A percentile compares a stretch with the other conserved stretches of the same genome.
These are phyloP conservation scores for Pedionomus torquatus DNA, from an alignment of 2,113 vertebrate species.

Conservation along the genomic window DNA sequence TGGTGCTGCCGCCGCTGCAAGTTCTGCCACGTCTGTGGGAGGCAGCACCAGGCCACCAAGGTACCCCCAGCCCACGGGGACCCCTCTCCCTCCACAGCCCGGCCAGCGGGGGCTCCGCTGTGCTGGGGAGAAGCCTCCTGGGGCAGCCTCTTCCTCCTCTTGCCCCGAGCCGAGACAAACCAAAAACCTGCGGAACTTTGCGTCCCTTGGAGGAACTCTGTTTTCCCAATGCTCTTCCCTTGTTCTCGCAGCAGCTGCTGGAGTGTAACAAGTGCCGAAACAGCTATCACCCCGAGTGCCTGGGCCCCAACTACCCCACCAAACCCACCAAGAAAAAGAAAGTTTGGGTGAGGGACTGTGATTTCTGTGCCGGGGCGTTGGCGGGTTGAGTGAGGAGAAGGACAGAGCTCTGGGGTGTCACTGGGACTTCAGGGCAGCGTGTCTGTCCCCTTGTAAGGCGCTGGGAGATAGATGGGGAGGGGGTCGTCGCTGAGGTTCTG, in stretches of 20 bases:
- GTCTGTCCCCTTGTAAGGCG: accelerated
- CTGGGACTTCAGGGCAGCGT: not conserved
- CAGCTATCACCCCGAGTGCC: slow-evolving; percentile 99
- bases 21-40: slow-evolving; percentile 96
- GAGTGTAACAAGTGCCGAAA: slow-evolving; percentile 99
- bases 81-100: not conserved
- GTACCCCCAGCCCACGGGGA: slow-evolving; percentile 63
- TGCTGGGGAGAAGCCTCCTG: accelerated
- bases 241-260: slow-evolving; percentile 84
- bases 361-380: too few species aligned
- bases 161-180: not conserved
- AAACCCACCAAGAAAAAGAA: slow-evolving; percentile 98
- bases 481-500: not conserved
- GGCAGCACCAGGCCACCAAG: slow-evolving; percentile 94
- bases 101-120: not conserved
- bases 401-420: not conserved
- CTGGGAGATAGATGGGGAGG: not conserved
- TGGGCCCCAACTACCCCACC: slow-evolving; percentile 97
- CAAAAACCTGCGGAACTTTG: not conserved
- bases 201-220: not conserved
- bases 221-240: not conserved
- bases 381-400: too few species aligned
- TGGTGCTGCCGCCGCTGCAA: slow-evolving; percentile 98
- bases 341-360: slow-evolving; percentile 87
- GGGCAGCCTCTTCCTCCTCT: not conserved